Evolutionary conservation across 2,888 invertebrate genomes (phyloP).

Genomic region (Plusia festucae): DNA sequence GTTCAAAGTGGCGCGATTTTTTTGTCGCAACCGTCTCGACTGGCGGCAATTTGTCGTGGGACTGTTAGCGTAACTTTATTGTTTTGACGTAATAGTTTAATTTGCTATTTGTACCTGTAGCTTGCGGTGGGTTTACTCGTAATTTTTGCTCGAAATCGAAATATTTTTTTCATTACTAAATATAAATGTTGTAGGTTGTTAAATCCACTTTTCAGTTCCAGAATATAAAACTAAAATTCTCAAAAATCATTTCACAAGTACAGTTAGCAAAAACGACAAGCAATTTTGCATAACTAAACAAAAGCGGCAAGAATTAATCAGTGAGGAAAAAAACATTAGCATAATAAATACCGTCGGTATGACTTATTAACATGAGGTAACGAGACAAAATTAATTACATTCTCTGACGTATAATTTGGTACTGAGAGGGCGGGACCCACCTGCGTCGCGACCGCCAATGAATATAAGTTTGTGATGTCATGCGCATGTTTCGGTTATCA

Average conservation of each 20-base stretch:
- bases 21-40: slow-evolving; percentile 80
- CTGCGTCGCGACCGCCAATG: slow-evolving; percentile 43
- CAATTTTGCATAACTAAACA: slow-evolving; percentile 15
- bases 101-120: slow-evolving; percentile 26
- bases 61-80: slow-evolving; percentile 59
- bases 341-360: slow-evolving; percentile 54
- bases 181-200: too few relatives aligned
- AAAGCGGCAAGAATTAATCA: slow-evolving; percentile 37
- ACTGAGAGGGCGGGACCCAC: slow-evolving; percentile 48
- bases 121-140: too few relatives aligned
- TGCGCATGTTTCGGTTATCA: slow-evolving; percentile 14
- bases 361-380: slow-evolving; percentile 55
- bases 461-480: slow-evolving; percentile 27
- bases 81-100: slow-evolving; percentile 54
- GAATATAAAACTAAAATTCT: too few relatives aligned
- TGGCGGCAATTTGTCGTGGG: slow-evolving; percentile 82
- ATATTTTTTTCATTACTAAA: too few relatives aligned
- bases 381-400: slow-evolving; percentile 57
- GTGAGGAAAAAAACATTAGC: slow-evolving; percentile 48
- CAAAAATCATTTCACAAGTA: neutral
- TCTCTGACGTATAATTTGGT: slow-evolving; percentile 53
- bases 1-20: slow-evolving; percentile 82
- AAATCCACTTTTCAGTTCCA: too few relatives aligned
- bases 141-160: neutral
- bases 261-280: slow-evolving; percentile 6